Evolutionary conservation across 2,888 invertebrate genomes (phyloP).

Genomic region (Nipponacmea schrenckii): DNA sequence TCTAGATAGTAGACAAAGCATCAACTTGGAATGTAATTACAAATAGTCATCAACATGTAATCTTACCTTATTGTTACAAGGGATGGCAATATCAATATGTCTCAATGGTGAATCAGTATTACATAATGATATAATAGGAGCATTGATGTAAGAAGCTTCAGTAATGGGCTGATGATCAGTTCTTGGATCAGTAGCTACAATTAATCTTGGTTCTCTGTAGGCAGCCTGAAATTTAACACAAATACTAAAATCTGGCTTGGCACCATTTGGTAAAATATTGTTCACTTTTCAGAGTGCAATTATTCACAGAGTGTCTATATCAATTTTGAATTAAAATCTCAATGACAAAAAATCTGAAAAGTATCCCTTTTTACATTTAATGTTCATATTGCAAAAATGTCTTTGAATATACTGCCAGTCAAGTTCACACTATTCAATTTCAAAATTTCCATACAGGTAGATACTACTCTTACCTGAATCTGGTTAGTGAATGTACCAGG

Average conservation of each 20-base stretch:
- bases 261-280: not conserved
- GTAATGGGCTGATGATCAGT: slow-evolving; percentile 82
- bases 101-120: slow-evolving; percentile 97
- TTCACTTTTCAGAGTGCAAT: too few species aligned
- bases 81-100: slow-evolving; percentile 98
- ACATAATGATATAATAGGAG: slow-evolving; percentile 98
- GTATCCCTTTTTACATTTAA: too few species aligned
- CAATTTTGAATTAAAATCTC: too few species aligned
- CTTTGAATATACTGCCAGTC: too few species aligned
- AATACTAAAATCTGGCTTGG: not conserved
- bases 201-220: slow-evolving; percentile 96
- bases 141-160: slow-evolving; percentile 99
- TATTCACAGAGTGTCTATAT: too few species aligned
- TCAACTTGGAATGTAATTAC: too few species aligned
- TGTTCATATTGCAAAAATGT: too few species aligned
- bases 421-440: too few species aligned
- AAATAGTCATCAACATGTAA: not conserved
- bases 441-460: too few species aligned
- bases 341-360: too few species aligned
- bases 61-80: slow-evolving; percentile 94
- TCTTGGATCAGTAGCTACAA: slow-evolving; percentile 96
- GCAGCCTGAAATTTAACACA: slow-evolving; percentile 78
- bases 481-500: slow-evolving; percentile 99
- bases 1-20: too few species aligned
- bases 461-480: slow-evolving; percentile 71